Conservation (phyloP, 2,888 invertebrate genomes). For the Drosophila maculinotata region DNA sequence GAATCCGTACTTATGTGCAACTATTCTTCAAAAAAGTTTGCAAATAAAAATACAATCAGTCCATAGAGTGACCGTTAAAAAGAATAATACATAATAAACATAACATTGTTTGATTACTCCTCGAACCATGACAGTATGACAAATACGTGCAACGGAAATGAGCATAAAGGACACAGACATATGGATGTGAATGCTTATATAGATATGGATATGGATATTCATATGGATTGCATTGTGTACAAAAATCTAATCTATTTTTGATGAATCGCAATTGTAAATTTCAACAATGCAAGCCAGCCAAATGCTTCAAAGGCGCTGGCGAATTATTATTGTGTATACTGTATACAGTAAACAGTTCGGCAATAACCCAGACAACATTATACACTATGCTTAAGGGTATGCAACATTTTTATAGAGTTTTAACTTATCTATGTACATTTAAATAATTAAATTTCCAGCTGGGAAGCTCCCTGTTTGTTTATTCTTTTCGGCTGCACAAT, state of each 20-base stretch:
- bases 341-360: not conserved
- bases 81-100: slow-evolving; percentile 53
- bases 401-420: not conserved
- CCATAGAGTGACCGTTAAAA: slow-evolving; percentile 25
- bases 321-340: slow-evolving; percentile 42
- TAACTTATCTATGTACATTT: not conserved
- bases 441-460: too few species aligned
- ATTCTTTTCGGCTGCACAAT: too few species aligned
- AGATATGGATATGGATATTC: slow-evolving; percentile 34
- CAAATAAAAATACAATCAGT: slow-evolving; percentile 5
- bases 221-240: slow-evolving; percentile 49
- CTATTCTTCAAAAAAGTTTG: not conserved
- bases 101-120: slow-evolving; percentile 60
- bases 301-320: slow-evolving; percentile 40
- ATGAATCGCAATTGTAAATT: slow-evolving; percentile 78
- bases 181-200: slow-evolving; percentile 26
- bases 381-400: not conserved
- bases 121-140: too few species aligned
- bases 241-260: slow-evolving; percentile 80
- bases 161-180: slow-evolving; percentile 22
- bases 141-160: slow-evolving; percentile 53
- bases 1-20: slow-evolving; percentile 2
- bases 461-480: too few species aligned
- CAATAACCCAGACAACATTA: not conserved
- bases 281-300: slow-evolving; percentile 52